phyloP scores from a whole-genome alignment of 2,888 invertebrate species.

The Poecilus cupreus region DNA sequence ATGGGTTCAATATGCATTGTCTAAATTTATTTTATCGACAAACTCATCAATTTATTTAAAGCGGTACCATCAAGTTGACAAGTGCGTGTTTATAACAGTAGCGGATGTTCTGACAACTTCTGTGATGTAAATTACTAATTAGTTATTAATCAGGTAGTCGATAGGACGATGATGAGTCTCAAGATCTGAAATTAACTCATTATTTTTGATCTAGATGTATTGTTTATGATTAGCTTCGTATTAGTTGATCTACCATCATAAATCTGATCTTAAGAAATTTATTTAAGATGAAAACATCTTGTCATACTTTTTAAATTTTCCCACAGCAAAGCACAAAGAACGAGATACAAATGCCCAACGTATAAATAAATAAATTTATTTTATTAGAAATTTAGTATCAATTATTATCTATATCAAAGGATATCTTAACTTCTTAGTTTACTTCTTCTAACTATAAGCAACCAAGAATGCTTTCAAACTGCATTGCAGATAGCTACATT shows the following conservation, averaged over 20 bases:
- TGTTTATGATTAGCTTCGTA: slow-evolving; percentile 7
- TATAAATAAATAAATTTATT: too few relatives aligned
- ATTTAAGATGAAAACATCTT: too few relatives aligned
- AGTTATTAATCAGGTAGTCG: slow-evolving; percentile 51
- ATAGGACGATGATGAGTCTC: slow-evolving; percentile 47
- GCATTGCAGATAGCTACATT: too few relatives aligned
- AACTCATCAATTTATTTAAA: slow-evolving; percentile 23
- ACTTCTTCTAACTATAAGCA: too few relatives aligned
- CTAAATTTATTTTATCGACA: not conserved
- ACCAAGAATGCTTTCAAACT: too few relatives aligned
- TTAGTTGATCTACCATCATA: not conserved
- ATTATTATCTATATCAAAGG: too few relatives aligned
- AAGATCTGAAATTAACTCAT: slow-evolving; percentile 41
- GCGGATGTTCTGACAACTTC: slow-evolving; percentile 13
- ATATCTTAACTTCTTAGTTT: too few relatives aligned
- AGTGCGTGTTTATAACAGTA: slow-evolving; percentile 6
- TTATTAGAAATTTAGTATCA: too few relatives aligned
- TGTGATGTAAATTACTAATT: slow-evolving; percentile 47
- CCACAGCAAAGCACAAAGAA: too few relatives aligned
- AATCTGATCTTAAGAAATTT: too few relatives aligned
- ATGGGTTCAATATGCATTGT: not conserved
- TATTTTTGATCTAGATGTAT: slow-evolving; percentile 36
- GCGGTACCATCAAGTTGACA: slow-evolving; percentile 1
- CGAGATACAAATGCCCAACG: too few relatives aligned
- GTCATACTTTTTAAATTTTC: too few relatives aligned